These are phyloP conservation scores for Aspiorhynchus laticeps DNA, from an alignment of 2,113 vertebrate species.

Conservation along the genomic window DNA sequence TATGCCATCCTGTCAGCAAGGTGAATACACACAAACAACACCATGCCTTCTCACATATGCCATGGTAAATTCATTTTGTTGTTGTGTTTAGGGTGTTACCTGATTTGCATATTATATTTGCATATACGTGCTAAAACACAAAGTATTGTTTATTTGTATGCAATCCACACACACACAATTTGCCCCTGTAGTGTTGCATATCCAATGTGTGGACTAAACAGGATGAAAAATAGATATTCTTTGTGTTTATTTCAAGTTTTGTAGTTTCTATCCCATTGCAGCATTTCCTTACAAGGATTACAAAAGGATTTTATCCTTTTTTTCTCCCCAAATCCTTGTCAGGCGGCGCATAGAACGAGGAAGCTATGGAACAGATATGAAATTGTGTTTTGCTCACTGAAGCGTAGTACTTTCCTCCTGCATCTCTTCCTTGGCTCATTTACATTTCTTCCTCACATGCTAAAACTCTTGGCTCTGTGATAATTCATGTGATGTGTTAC, in stretches of 20 bases:
- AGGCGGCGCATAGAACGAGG: neutral
- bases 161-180: neutral
- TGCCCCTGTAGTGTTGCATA: neutral
- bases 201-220: neutral
- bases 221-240: neutral
- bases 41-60: neutral
- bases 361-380: slow-evolving; percentile 13
- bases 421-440: slow-evolving; percentile 21
- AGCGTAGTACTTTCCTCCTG: neutral
- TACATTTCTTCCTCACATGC: slow-evolving; percentile 29
- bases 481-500: slow-evolving; percentile 19
- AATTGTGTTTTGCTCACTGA: slow-evolving; percentile 15
- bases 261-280: neutral
- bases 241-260: neutral
- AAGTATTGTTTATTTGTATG: neutral
- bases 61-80: slow-evolving; percentile 5
- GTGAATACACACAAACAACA: slow-evolving; percentile 67
- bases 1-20: slow-evolving; percentile 91
- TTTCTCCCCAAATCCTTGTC: slow-evolving; percentile 1
- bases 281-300: slow-evolving; percentile 5
- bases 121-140: neutral
- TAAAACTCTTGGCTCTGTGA: slow-evolving; percentile 10
- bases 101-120: slow-evolving; percentile 10
- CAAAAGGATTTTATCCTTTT: neutral
- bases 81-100: neutral